Evolutionary conservation across 1,140 invertebrate genomes (phyloP), one percentile per base, ranked within the genome.

Genomic region (Temnothorax longispinosus): DNA sequence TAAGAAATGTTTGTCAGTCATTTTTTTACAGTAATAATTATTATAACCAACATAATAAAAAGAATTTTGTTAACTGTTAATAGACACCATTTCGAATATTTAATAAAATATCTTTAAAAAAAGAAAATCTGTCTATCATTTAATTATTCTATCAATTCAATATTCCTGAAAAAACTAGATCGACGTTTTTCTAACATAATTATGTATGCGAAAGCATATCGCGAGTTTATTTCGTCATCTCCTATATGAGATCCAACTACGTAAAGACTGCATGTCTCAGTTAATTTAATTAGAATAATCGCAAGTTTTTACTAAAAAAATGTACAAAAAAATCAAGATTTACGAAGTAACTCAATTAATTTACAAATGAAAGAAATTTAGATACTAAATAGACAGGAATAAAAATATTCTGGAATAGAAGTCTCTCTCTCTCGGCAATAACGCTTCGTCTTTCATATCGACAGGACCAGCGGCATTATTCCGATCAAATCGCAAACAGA

Each of bases 11-110:
- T 35, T 62, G 15, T 3, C 1, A 62, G 15, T 62, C 27, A 35
- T 8, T 62, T 27, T 62, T 35, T 38, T 38, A 38, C 8, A 65
- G 10, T 65, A 65, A 65, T 65, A 65, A 65, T 65, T 65, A 65
- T 38, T 62, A 27, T 27, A 15, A 60, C 2, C 5, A 32, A 58
- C 7, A 11, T 47, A 47, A 58, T 27, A 15, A 64, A 64, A 64
- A 64, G 6, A 38, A 64, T 18, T n/a, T 35, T 3, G 3, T 65
- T 38, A 64, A 64, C 27, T 27, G 27, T 27, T 27, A n/a, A n/a
- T 35, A 10, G 13, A 62, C 18, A 35, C 35, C 60, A 3, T 62
- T 62, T 64, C 21, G 21, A 27, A 38, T 0, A 64, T 35, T 64
- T 18, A 18, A 35, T 35, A 38, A 64, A 64, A 64, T 64, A 32